Evolutionary conservation across 2,113 vertebrate species (phyloP), one percentile per base, ranked within the genome.

Genomic region (Neofelis nebulosa): DNA sequence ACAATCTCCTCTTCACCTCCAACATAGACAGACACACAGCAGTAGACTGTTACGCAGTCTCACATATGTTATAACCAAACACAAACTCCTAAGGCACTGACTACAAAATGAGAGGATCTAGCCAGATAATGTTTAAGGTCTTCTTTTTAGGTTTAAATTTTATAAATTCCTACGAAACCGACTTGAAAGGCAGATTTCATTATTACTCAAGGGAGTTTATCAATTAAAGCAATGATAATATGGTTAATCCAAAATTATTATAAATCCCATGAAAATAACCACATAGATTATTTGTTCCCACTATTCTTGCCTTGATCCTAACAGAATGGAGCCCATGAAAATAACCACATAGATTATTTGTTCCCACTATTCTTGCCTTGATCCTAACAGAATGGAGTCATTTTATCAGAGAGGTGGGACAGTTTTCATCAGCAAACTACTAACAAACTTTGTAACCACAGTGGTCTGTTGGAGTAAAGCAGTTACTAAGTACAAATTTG

Each of bases 101-200:
- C 63, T 65, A 29, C 29, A 29, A 29, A 65, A 65, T 65, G 63
- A 93, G 10, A 92, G 0, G 1, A 69, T 69, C 14, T 12, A 80
- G 11, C 18, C 36, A 79, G 6, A 91, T 65, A 69, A 94, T 50
- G 21, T 50, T 88, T 86, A 86, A 82, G 48, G 1, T n/a, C 55
- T 97, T 69, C 45, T 76, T 84, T 94, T 95, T 66, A 88, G 7
- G 1, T 50, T 92, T 96, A 73, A 66, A 83, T 73, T 86, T 68
- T 41, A 81, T 71, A 89, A 69, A 29, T 93, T 94, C 29, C 29
- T 41, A 45, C 74, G 52, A 93, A 76, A 85, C 27, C 21, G 71
- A 83, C 8, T 48, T 83, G 15, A 48, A 31, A 82, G n/a, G 11
- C 23, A 86, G 61, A 74, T 89, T 97, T 93, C 80, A 68, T 7